Percentiles rank a stretch among this genome's conserved stretches.
phyloP scores from a whole-genome alignment of 2,113 vertebrate genomes.

The Osmerus eperlanus region DNA sequence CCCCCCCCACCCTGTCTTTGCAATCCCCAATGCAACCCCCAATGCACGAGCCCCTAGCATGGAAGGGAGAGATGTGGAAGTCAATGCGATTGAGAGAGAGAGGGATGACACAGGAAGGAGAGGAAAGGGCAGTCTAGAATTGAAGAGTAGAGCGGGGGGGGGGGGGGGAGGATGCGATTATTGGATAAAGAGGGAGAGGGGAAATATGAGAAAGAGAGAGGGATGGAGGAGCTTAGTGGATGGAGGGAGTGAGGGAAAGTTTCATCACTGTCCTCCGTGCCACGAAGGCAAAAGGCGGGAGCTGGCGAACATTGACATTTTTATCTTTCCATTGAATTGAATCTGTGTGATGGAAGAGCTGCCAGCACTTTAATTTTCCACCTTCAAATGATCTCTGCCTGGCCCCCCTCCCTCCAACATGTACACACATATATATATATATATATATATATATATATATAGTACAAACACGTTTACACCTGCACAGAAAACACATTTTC shows the following conservation, averaged over 20 bases:
- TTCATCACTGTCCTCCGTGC: conserved; percentile 61
- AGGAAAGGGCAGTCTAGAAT: conserved; percentile 1
- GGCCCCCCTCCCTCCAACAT: conserved; percentile 47
- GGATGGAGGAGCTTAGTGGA: conserved; percentile 13
- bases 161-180: neutral
- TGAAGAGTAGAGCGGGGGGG: conserved; percentile 26
- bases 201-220: conserved; percentile 30
- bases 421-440: no score
- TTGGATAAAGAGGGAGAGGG: conserved; percentile 18
- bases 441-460: no score
- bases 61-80: conserved; percentile 5
- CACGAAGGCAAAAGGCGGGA: conserved; percentile 44
- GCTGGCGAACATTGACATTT: conserved; percentile 72
- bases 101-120: conserved; percentile 32
- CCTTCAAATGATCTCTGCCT: conserved; percentile 79
- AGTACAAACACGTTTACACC: conserved; percentile 25
- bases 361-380: conserved; percentile 85
- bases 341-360: conserved; percentile 79
- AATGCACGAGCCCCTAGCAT: conserved; percentile 32
- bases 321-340: conserved; percentile 80
- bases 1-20: neutral
- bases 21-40: conserved; percentile 4
- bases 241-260: conserved; percentile 20
- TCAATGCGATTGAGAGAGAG: conserved; percentile 39
- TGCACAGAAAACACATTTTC: conserved; percentile 24